Conservation (phyloP, 2,797 vertebrate species). For the Ficedula albicollis region DNA sequence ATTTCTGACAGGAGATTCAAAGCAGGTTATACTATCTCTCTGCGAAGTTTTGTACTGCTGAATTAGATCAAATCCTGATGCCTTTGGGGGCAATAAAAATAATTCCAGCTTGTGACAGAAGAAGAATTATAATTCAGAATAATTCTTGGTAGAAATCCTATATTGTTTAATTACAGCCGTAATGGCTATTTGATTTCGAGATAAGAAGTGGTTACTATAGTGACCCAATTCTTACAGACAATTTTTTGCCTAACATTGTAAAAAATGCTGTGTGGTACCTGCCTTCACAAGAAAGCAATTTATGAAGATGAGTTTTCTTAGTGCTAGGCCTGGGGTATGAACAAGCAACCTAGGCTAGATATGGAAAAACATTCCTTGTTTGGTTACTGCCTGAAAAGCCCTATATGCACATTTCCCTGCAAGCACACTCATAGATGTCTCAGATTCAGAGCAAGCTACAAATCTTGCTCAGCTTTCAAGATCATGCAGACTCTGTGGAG, state of each 20-base stretch:
- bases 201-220: conserved; percentile 68
- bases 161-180: conserved; percentile 19
- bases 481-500: not conserved
- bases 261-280: not conserved
- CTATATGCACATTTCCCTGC: not conserved
- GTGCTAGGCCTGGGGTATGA: not conserved
- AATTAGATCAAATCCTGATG: not conserved
- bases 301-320: not conserved
- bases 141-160: conserved; percentile 32
- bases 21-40: not conserved
- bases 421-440: not conserved
- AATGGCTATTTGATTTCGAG: conserved; percentile 21
- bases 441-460: not conserved
- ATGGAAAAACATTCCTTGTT: not conserved
- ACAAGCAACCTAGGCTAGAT: not conserved
- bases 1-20: not conserved
- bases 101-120: not conserved
- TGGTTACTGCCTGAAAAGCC: not conserved
- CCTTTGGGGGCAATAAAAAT: not conserved
- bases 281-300: conserved; percentile 1
- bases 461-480: not conserved
- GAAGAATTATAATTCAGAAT: conserved; percentile 22
- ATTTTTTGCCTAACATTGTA: not conserved
- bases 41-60: not conserved
- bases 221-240: conserved; percentile 57